Evolutionary conservation across 2,113 vertebrate genomes (phyloP).

Genomic region (Oriolus oriolus): DNA sequence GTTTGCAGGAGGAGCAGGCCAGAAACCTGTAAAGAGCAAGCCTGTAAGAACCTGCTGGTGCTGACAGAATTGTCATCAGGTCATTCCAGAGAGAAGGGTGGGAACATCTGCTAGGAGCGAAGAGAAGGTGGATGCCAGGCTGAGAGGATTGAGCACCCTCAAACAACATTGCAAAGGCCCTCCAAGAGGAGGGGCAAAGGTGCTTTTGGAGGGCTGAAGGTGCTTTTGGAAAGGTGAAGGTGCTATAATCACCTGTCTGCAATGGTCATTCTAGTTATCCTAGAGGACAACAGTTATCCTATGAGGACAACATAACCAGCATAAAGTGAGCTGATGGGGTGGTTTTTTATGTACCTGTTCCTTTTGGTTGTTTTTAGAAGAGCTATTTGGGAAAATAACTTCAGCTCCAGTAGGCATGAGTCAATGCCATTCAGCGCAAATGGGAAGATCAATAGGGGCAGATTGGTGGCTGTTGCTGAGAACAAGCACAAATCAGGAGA

Average conservation of each 20-base stretch:
- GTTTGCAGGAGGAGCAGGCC: not conserved
- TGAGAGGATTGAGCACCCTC: not conserved
- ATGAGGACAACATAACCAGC: not conserved
- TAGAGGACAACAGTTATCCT: too few relatives aligned
- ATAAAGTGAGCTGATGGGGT: not conserved
- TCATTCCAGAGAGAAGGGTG: not conserved
- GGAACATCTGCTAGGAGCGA: not conserved
- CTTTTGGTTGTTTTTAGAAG: not conserved
- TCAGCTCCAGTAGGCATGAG: not conserved
- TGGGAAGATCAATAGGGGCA: not conserved
- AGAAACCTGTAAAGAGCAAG: not conserved
- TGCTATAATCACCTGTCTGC: not conserved
- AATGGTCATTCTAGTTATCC: not conserved
- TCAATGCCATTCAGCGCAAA: not conserved
- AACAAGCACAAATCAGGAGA: not conserved
- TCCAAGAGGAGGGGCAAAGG: not conserved
- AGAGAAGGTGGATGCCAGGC: not conserved
- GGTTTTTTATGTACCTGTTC: not conserved
- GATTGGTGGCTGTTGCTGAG: not conserved
- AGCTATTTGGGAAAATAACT: not conserved
- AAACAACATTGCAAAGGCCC: not conserved
- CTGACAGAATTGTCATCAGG: not conserved
- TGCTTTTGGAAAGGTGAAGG: not conserved
- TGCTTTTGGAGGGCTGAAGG: not conserved
- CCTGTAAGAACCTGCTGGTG: not conserved